Base-by-base conservation (phyloP, 2,888 invertebrate genomes). In the Lissonota sp. region DNA sequence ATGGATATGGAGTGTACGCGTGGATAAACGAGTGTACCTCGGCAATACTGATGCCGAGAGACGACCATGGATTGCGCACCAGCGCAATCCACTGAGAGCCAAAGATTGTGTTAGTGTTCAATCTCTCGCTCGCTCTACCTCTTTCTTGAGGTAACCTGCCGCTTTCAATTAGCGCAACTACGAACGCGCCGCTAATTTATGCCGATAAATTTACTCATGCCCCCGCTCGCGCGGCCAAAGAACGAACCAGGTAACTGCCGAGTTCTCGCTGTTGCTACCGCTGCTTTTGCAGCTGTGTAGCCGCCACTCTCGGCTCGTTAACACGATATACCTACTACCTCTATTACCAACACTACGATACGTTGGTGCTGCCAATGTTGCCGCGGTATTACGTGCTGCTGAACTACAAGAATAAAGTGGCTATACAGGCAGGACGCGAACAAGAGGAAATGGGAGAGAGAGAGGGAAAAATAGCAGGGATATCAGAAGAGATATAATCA, bases 91-190 rank as follows among this genome's bases (percentile, higher is more conserved):
- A 57, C 42, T 26, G 57, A 66, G 57, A 44, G 60, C 51, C 37
- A 62, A 75, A 67, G 75, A 67, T 60, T 66, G 42, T 67, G 8
- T 46, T 14, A 40, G 40, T 44, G 1, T 26, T 26, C 26, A 3
- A 3, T 26, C 16, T 49, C 49, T 12, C 49, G n/a, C 69, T 46
- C 70, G 71, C 63, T 46, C 70, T 73, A 66, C 70, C 71, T 62
- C 46, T 67, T 42, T n/a, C 40, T 42, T 49, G 73, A 81, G 72
- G 78, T 82, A 82, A 80, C 78, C 69, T 80, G 83, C 51, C 85
- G 64, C 84, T 85, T 86, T 87, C 86, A 86, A 87, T 87, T 87
- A 87, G 88, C 84, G 78, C 80, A 84, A 87, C 84, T 82, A 82
- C 79, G 81, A 82, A 67, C 78, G 79, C 75, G 67, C 71, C 76